Percentiles rank a stretch among this genome's conserved stretches.
phyloP scores from a whole-genome alignment of 1,140 invertebrate species.

The Dreissena polymorpha region DNA sequence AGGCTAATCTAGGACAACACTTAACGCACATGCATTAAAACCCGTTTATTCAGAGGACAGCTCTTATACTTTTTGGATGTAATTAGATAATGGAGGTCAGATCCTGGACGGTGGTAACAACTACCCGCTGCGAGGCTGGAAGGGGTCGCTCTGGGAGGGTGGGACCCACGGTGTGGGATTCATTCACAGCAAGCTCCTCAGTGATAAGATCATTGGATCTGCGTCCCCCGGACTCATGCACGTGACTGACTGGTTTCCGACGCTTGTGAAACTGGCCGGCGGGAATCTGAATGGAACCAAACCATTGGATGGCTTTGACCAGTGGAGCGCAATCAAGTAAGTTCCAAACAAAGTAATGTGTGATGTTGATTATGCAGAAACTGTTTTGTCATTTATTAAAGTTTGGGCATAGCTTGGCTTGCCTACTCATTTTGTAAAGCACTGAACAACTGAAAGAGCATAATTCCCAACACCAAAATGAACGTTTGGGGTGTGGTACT shows the following conservation, averaged over 20 bases:
- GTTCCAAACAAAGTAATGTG: not conserved
- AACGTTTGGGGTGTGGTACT: too few relatives aligned
- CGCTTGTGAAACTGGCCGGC: slow-evolving; percentile 70
- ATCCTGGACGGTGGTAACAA: slow-evolving; percentile 79
- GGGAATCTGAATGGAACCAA: slow-evolving; percentile 64
- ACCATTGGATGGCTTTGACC: slow-evolving; percentile 71
- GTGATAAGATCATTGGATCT: slow-evolving; percentile 48
- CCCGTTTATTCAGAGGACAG: too few relatives aligned
- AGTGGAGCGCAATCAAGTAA: slow-evolving; percentile 73
- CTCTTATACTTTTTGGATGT: too few relatives aligned
- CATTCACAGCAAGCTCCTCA: slow-evolving; percentile 71
- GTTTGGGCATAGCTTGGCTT: too few relatives aligned
- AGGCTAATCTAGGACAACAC: too few relatives aligned
- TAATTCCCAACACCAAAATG: too few relatives aligned
- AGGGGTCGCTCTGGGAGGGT: slow-evolving; percentile 81
- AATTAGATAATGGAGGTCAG: slow-evolving; percentile 79
- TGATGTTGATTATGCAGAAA: too few relatives aligned
- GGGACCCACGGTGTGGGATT: slow-evolving; percentile 78
- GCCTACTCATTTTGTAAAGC: too few relatives aligned
- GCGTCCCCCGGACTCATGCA: slow-evolving; percentile 70
- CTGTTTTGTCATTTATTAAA: too few relatives aligned
- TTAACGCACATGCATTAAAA: too few relatives aligned
- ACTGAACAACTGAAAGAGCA: too few relatives aligned
- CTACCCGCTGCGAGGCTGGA: slow-evolving; percentile 80
- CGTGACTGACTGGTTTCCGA: slow-evolving; percentile 78